phyloP scores from a whole-genome alignment of 2,113 vertebrate genomes.

The Hassar affinis region DNA sequence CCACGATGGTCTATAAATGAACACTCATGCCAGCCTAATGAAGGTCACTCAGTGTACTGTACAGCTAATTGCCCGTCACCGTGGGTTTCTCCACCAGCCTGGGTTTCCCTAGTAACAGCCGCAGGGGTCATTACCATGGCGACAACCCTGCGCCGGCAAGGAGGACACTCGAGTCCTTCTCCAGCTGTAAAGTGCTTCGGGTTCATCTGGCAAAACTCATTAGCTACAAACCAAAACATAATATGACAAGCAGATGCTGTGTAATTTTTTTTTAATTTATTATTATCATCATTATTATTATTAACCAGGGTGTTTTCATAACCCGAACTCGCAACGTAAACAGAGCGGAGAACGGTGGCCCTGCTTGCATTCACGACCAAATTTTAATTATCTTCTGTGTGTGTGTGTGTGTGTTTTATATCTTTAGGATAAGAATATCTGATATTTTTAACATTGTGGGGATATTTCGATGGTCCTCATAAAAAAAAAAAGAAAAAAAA shows the following conservation, averaged over 20 bases:
- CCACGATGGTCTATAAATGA: neutral
- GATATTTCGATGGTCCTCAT: no score
- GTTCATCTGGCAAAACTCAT: neutral
- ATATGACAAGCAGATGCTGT: neutral
- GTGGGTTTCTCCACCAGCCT: neutral
- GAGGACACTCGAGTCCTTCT: constrained; percentile 22
- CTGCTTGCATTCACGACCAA: neutral
- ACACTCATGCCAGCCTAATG: constrained; percentile 12
- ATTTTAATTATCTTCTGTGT: neutral
- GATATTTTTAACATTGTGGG: no score
- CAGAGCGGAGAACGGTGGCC: neutral
- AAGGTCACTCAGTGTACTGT: constrained; percentile 10
- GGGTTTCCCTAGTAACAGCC: constrained; percentile 37
- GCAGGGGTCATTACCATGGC: constrained; percentile 20
- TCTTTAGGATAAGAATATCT: no score
- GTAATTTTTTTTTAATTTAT: neutral
- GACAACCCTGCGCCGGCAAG: constrained; percentile 9
- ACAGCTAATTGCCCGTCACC: constrained; percentile 24
- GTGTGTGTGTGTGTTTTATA: neutral
- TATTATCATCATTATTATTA: neutral
- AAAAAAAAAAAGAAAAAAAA: no score
- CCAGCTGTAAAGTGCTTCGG: constrained; percentile 10
- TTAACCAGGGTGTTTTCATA: neutral
- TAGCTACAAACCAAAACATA: neutral
- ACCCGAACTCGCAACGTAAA: neutral